These are phyloP conservation scores for Puntigrus tetrazona DNA, from an alignment of 2,113 vertebrate species.

Conservation along the genomic window DNA sequence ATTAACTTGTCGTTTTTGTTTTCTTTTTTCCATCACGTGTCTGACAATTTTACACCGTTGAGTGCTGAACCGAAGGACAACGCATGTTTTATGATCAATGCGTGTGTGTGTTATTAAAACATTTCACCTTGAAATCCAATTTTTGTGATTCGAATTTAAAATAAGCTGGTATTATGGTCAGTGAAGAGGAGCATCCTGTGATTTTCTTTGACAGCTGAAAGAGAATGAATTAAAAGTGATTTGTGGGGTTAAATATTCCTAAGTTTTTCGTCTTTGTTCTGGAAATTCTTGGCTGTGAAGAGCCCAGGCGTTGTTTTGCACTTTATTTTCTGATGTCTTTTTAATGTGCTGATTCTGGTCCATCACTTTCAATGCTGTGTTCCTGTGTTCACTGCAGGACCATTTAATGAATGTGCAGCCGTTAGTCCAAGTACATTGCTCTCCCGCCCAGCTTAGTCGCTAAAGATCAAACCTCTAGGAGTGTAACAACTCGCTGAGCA, in stretches of 20 bases:
- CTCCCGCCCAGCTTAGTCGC: not conserved
- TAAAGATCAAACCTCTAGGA: not conserved
- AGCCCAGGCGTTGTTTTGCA: slow-evolving; percentile 31
- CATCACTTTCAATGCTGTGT: not conserved
- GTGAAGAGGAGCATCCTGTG: not conserved
- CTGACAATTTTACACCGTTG: not conserved
- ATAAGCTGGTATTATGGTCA: not conserved
- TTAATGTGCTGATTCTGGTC: not conserved
- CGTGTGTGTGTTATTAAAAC: not conserved
- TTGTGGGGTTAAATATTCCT: not conserved
- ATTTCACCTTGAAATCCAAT: not conserved
- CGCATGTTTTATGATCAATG: not conserved
- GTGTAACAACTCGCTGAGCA: not conserved
- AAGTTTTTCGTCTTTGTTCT: not conserved
- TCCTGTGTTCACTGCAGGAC: not conserved
- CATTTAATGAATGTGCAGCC: not conserved
- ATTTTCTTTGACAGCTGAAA: not conserved
- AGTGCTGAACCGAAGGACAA: not conserved
- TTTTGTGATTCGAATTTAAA: slow-evolving; percentile 3
- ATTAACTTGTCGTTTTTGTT: not conserved
- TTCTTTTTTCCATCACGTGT: not conserved
- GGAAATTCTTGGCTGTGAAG: slow-evolving; percentile 17
- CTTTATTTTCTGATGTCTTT: slow-evolving; percentile 34
- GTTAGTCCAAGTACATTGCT: not conserved
- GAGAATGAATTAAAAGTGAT: not conserved